These are phyloP conservation scores for Reticulitermes speratus DNA, from an alignment of 1,140 invertebrate genomes.

Conservation along the genomic window DNA sequence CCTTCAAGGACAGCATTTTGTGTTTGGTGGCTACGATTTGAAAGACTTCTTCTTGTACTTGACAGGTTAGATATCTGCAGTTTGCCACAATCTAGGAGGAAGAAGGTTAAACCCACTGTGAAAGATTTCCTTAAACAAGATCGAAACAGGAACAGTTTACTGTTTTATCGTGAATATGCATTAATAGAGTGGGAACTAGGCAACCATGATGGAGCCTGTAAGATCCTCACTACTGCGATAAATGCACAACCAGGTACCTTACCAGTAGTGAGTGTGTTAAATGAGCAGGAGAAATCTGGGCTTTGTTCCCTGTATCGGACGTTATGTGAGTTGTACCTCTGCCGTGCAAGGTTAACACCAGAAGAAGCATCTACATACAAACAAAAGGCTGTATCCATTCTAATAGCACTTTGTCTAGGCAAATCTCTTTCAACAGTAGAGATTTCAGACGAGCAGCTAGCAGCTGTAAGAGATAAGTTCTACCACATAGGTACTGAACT, in stretches of 20 bases:
- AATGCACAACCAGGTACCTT: constrained; percentile 3
- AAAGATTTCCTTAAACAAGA: constrained; percentile 56
- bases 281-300: constrained; percentile 42
- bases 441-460: neutral
- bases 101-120: constrained; percentile 52
- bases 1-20: constrained; percentile 49
- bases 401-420: neutral
- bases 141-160: constrained; percentile 55
- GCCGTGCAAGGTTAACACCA: neutral
- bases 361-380: neutral
- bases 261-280: constrained; percentile 18
- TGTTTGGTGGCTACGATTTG: constrained; percentile 61
- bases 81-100: constrained; percentile 45
- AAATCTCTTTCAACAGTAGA: neutral
- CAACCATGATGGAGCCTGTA: constrained; percentile 44
- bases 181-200: constrained; percentile 58
- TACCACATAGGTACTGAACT: constrained; percentile 42
- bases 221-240: constrained; percentile 30
- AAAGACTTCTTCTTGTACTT: constrained; percentile 54
- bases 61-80: constrained; percentile 49
- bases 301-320: constrained; percentile 49
- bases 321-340: constrained; percentile 45
- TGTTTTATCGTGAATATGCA: constrained; percentile 63
- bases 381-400: neutral
- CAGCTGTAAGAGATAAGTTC: constrained; percentile 38